Base-by-base conservation (phyloP, 2,797 vertebrate species). In the Nasua narica region DNA sequence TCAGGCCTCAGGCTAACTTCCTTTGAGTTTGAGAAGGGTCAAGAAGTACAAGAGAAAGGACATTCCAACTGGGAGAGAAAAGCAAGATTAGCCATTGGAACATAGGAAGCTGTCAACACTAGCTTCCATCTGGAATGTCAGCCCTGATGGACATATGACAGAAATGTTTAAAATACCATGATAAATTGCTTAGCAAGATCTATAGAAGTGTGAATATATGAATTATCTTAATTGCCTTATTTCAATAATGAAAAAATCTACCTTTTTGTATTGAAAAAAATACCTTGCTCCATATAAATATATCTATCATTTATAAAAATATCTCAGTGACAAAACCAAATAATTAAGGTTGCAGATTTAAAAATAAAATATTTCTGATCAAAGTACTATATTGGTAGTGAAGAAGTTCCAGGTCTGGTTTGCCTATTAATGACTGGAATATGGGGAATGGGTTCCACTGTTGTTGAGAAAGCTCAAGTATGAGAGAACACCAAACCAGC, bases 1-100 rank as follows among this genome's bases (percentile, higher is more conserved):
- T 90, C 60, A 87, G 11, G 83, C 93, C 76, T 85, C 35, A 43
- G 72, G 94, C 72, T 94, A 88, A 46, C 11, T 85, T 29, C 18
- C 18, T 58, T 92, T 56, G 18, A 76, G 58, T 27, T 70, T 83
- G 29, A 35, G 23, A 89, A 91, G 12, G 18, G n/a, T 82, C 82
- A 78, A 19, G 7, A 10, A 46, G 25, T 23, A 32, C 56, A 87
- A 82, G 52, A 77, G 46, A 58, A 87, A 84, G 40, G 77, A 4
- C 18, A 18, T n/a, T 48, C 13, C 46, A 40, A 2, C 1, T 0
- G 4, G n/a, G 40, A 67, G 13, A 48, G 1, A n/a, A 37, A 58
- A 79, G 10, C 7, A 35, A 2, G 7, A 23, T 13, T 10, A 25
- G 15, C 2, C 18, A 16, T 0, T 1, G 12, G 7, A 50, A 16